Evolutionary conservation across 2,888 invertebrate species (phyloP).

Genomic region (Tetropium fuscum): DNA sequence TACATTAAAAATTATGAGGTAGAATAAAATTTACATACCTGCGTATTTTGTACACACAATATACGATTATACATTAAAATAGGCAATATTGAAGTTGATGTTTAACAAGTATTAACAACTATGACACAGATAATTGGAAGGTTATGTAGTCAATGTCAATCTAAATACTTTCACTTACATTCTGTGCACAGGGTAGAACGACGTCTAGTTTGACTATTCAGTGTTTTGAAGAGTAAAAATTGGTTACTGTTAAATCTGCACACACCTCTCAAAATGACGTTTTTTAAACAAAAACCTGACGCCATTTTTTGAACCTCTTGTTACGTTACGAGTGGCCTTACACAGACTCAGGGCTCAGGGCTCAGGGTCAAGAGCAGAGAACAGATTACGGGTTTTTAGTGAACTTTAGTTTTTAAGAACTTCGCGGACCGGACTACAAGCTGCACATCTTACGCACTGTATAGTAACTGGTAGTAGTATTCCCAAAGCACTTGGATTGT

Average conservation of each 20-base stretch:
- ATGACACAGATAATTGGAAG: constrained; percentile 24
- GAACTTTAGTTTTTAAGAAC: no score
- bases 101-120: neutral
- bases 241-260: constrained; percentile 46
- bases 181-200: constrained; percentile 25
- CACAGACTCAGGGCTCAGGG: no score
- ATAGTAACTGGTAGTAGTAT: no score
- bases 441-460: no score
- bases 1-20: no score
- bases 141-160: constrained; percentile 23
- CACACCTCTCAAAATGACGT: constrained; percentile 54
- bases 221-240: constrained; percentile 47
- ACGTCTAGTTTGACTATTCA: constrained; percentile 32
- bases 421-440: no score
- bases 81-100: neutral
- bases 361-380: no score
- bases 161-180: constrained; percentile 45
- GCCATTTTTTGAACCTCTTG: constrained; percentile 54
- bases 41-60: no score
- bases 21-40: no score
- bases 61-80: neutral
- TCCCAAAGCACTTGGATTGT: no score
- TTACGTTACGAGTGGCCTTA: constrained; percentile 19
- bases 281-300: constrained; percentile 58
- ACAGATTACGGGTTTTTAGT: no score